Evolutionary conservation across 2,888 invertebrate genomes (phyloP).

Genomic region (Achlya flavicornis): DNA sequence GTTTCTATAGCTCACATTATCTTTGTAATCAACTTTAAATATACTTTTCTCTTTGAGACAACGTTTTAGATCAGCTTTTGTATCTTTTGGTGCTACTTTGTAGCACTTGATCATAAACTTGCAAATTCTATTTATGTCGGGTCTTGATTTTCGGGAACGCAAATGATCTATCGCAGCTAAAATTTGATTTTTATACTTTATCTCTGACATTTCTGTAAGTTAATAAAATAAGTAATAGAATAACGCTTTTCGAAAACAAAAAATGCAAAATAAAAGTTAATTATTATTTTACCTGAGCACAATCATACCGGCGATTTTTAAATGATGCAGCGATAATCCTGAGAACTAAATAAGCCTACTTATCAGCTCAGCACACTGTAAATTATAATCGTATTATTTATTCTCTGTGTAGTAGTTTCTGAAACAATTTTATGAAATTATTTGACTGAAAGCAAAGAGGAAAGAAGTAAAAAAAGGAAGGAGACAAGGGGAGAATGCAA

Average conservation of each 20-base stretch:
- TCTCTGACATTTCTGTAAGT: constrained; percentile 83
- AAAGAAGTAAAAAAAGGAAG: not conserved
- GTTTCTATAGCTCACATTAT: constrained; percentile 93
- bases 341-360: not conserved
- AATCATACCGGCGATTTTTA: constrained; percentile 75
- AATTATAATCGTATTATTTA: too few species aligned
- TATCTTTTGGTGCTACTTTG: constrained; percentile 87
- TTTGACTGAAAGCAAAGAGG: too few species aligned
- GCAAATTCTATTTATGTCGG: constrained; percentile 92
- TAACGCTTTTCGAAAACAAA: constrained; percentile 20
- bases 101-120: constrained; percentile 91
- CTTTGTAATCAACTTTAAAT: constrained; percentile 93
- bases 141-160: constrained; percentile 92
- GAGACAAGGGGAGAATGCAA: too few species aligned
- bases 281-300: constrained; percentile 56
- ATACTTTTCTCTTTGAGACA: constrained; percentile 90
- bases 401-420: too few species aligned
- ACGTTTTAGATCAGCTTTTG: constrained; percentile 88
- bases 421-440: too few species aligned
- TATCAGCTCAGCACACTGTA: too few species aligned
- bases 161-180: constrained; percentile 93
- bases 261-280: constrained; percentile 14
- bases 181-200: constrained; percentile 89
- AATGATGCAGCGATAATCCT: constrained; percentile 30
- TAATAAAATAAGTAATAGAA: constrained; percentile 21